phyloP scores from a whole-genome alignment of 1,140 invertebrate genomes.

The Listronotus bonariensis region DNA sequence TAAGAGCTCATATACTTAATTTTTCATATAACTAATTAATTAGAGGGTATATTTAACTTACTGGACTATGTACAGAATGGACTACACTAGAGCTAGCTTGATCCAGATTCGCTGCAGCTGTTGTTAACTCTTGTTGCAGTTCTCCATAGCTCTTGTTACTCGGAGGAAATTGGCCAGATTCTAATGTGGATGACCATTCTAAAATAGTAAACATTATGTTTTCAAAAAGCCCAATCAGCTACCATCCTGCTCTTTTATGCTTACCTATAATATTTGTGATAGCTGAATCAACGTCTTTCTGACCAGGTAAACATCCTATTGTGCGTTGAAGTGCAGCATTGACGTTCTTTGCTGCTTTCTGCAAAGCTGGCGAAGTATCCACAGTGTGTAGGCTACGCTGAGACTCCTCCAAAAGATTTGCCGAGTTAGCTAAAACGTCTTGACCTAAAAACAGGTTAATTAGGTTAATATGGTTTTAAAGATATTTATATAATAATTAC shows the following conservation, averaged over 20 bases:
- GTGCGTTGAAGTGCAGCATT: slow-evolving; percentile 64
- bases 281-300: slow-evolving; percentile 86
- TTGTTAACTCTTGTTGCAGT: slow-evolving; percentile 82
- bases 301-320: slow-evolving; percentile 84
- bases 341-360: slow-evolving; percentile 64
- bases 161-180: slow-evolving; percentile 71
- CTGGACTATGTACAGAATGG: slow-evolving; percentile 67
- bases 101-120: slow-evolving; percentile 81
- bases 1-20: no score
- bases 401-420: slow-evolving; percentile 78
- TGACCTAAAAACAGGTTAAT: slow-evolving; percentile 50
- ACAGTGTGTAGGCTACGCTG: slow-evolving; percentile 67
- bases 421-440: slow-evolving; percentile 78
- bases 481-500: no score
- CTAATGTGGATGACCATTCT: slow-evolving; percentile 73
- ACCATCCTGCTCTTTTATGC: no score
- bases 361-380: slow-evolving; percentile 62
- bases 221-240: no score
- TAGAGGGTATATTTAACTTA: slow-evolving; percentile 1
- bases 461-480: no score
- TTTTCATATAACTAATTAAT: no score
- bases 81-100: slow-evolving; percentile 81
- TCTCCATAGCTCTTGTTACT: slow-evolving; percentile 78
- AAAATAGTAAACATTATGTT: neutral
- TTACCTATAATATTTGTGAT: slow-evolving; percentile 74